Evolutionary conservation across 2,888 invertebrate genomes (phyloP).

Genomic region (Alcis repandata): DNA sequence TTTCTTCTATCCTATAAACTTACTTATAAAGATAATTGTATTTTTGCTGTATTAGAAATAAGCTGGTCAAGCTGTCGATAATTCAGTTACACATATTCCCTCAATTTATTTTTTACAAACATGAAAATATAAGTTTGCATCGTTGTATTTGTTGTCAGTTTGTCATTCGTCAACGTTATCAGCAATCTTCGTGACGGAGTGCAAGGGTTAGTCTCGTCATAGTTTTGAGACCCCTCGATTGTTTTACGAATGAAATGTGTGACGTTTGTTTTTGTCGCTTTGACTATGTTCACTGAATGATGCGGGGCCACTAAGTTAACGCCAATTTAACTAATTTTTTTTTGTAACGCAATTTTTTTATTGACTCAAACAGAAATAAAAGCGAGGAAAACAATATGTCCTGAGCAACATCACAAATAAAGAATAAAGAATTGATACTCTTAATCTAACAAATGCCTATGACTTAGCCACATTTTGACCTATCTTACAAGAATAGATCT

Average conservation of each 20-base stretch:
- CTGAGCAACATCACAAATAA: not conserved
- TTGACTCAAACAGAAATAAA: not conserved
- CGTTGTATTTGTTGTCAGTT: not conserved
- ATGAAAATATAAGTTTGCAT: not conserved
- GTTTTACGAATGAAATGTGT: slow-evolving; percentile 43
- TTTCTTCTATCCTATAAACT: not conserved
- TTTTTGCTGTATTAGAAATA: no score
- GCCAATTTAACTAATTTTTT: slow-evolving; percentile 8
- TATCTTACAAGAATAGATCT: no score
- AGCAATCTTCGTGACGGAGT: slow-evolving; percentile 20
- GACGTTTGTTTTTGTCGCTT: slow-evolving; percentile 54
- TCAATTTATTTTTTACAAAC: no score
- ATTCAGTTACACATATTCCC: no score
- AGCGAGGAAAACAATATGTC: not conserved
- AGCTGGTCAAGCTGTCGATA: no score
- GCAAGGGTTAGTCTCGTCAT: slow-evolving; percentile 33
- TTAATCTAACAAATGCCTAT: no score
- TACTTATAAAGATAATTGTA: not conserved
- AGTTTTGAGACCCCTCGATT: slow-evolving; percentile 32
- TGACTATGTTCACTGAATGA: slow-evolving; percentile 40
- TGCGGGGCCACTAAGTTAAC: slow-evolving; percentile 54
- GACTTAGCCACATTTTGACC: no score
- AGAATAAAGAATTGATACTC: no score
- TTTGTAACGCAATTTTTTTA: not conserved
- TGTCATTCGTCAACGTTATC: slow-evolving; percentile 19